phyloP scores from a whole-genome alignment of 2,797 vertebrate species.

The Choloepus didactylus region DNA sequence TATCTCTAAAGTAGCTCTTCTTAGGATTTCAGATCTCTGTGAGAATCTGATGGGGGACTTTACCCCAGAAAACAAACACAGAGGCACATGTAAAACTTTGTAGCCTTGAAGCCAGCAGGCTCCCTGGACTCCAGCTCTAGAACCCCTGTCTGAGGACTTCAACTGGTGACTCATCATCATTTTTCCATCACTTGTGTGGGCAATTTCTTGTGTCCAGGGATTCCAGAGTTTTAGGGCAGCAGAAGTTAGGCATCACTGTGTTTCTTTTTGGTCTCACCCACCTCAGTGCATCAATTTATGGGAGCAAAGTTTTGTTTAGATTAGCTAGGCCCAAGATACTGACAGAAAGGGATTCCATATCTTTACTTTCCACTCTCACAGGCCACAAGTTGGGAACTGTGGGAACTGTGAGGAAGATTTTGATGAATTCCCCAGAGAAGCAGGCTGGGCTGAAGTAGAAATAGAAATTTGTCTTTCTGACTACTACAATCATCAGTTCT shows the following conservation, averaged over 20 bases:
- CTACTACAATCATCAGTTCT: too few species aligned
- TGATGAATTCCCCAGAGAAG: too few species aligned
- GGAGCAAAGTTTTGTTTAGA: background rate
- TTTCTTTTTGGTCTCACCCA: background rate
- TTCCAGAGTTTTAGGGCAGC: background rate
- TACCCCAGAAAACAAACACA: background rate
- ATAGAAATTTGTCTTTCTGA: too few species aligned
- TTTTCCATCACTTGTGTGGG: background rate
- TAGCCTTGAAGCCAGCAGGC: background rate
- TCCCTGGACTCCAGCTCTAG: background rate
- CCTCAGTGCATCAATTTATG: background rate
- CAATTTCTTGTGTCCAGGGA: rapidly evolving
- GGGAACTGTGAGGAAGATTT: too few species aligned
- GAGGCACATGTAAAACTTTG: background rate
- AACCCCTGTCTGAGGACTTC: background rate
- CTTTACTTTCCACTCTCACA: background rate
- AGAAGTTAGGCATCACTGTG: background rate
- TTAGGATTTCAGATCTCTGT: background rate
- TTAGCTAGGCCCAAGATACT: background rate
- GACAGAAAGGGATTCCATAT: background rate
- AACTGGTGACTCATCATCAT: background rate
- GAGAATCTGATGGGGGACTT: background rate
- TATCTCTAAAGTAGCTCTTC: background rate
- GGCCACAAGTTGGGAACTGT: too few species aligned
- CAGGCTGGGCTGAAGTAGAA: too few species aligned